Percentiles rank a stretch among this genome's conserved stretches.
Evolutionary conservation across 2,113 vertebrate species (phyloP).

Genomic region (Eulacestoma nigropectus): DNA sequence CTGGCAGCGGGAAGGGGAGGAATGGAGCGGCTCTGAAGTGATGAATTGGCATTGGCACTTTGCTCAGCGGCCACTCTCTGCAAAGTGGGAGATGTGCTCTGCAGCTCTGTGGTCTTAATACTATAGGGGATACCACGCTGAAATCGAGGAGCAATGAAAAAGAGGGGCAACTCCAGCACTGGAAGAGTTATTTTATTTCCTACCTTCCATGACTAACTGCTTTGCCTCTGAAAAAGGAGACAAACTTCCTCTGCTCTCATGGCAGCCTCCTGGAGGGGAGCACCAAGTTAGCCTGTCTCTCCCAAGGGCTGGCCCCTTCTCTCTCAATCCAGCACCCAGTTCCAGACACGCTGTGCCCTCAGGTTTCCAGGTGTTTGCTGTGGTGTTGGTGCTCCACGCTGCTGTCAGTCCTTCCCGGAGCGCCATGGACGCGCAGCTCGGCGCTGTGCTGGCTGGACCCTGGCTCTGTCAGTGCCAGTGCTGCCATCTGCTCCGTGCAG

Average conservation of each 20-base stretch:
- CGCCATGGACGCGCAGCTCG: accelerated
- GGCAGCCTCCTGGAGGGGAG: neutral
- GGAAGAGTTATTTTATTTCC: neutral
- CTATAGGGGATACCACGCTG: neutral
- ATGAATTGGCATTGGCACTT: neutral
- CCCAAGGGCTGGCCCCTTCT: neutral
- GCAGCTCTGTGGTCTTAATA: neutral
- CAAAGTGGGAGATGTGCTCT: neutral
- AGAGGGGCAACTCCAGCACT: neutral
- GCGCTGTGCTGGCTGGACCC: neutral
- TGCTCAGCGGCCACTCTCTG: neutral
- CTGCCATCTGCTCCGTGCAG: neutral
- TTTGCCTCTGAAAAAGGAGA: neutral
- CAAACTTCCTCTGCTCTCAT: neutral
- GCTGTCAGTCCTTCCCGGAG: accelerated
- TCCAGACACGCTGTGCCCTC: neutral
- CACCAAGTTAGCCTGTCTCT: accelerated
- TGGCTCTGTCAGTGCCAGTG: neutral
- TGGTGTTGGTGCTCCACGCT: accelerated
- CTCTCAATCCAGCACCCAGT: accelerated
- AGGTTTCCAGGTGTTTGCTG: neutral
- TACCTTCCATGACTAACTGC: neutral
- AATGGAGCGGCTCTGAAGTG: neutral
- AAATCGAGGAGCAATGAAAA: neutral
- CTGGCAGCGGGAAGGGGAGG: neutral